Conservation (phyloP, 2,797 vertebrate species). For the Enteromius mattozi region DNA sequence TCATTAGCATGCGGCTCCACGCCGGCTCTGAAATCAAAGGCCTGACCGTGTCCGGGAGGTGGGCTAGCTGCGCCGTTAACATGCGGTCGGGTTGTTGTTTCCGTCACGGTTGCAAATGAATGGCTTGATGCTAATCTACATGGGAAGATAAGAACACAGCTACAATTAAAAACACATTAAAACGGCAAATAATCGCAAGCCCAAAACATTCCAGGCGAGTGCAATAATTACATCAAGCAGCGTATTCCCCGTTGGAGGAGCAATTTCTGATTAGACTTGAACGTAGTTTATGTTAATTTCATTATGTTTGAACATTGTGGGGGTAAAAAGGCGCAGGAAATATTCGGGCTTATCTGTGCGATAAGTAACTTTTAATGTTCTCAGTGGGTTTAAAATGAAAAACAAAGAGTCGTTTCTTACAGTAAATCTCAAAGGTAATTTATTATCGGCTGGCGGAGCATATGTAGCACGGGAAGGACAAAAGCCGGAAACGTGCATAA, state of each 20-base stretch:
- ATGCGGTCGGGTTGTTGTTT: conserved; percentile 42
- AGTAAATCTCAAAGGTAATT: conserved; percentile 35
- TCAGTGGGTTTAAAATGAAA: conserved; percentile 39
- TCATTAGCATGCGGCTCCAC: conserved; percentile 60
- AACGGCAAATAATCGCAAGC: conserved; percentile 53
- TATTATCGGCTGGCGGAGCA: conserved; percentile 36
- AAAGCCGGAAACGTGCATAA: conserved; percentile 40
- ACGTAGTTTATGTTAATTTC: conserved; percentile 58
- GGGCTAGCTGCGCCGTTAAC: conserved; percentile 47
- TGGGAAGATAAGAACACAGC: conserved; percentile 47
- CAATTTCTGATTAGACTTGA: conserved; percentile 57
- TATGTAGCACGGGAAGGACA: conserved; percentile 38
- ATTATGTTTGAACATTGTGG: conserved; percentile 51
- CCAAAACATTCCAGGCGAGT: conserved; percentile 54
- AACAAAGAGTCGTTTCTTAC: conserved; percentile 40
- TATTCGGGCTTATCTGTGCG: conserved; percentile 5
- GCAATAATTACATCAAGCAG: conserved; percentile 61
- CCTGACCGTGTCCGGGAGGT: conserved; percentile 59
- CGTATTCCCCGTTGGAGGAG: conserved; percentile 58
- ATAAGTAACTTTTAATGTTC: conserved; percentile 47
- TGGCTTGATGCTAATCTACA: conserved; percentile 57
- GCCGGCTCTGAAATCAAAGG: conserved; percentile 56
- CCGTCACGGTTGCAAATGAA: conserved; percentile 51
- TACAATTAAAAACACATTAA: conserved; percentile 64
- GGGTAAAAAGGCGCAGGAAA: conserved; percentile 15